Conservation (phyloP, 2,797 vertebrate species). For the Lagorchestes hirsutus region DNA sequence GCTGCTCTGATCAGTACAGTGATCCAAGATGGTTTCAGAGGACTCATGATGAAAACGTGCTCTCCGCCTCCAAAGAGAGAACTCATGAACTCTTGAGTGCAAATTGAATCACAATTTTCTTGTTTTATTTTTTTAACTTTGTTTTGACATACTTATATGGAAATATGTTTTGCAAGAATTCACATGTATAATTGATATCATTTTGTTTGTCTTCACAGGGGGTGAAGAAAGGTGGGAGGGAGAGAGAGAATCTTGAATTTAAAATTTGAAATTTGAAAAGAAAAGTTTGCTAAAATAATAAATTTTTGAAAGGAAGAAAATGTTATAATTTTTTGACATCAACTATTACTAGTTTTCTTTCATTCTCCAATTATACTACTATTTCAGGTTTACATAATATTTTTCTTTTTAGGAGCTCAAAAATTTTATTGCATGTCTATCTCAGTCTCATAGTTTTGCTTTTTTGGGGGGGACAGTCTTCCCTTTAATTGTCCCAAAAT, state of each 20-base stretch:
- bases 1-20: no score
- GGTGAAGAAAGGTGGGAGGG: no score
- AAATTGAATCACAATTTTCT: no score
- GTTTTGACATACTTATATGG: no score
- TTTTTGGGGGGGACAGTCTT: conserved; percentile 40
- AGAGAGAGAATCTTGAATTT: neutral
- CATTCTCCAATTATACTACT: neutral
- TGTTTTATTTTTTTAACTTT: no score
- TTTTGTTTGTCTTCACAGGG: no score
- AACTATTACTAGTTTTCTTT: neutral
- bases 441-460: conserved; percentile 24
- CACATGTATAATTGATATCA: no score
- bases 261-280: neutral
- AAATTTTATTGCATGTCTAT: conserved; percentile 36
- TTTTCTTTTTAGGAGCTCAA: conserved; percentile 58
- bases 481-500: neutral
- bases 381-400: neutral
- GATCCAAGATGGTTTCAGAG: no score
- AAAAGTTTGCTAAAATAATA: neutral
- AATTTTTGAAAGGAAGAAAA: neutral
- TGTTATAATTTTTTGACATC: neutral
- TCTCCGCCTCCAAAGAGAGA: no score
- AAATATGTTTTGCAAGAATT: no score
- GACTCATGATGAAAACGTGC: no score
- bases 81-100: no score